Percentiles rank a stretch among this genome's conserved stretches.
Conservation (phyloP, 37 sponge, comb jelly and placozoan genomes). For the Aphrocallistes beatrix region DNA sequence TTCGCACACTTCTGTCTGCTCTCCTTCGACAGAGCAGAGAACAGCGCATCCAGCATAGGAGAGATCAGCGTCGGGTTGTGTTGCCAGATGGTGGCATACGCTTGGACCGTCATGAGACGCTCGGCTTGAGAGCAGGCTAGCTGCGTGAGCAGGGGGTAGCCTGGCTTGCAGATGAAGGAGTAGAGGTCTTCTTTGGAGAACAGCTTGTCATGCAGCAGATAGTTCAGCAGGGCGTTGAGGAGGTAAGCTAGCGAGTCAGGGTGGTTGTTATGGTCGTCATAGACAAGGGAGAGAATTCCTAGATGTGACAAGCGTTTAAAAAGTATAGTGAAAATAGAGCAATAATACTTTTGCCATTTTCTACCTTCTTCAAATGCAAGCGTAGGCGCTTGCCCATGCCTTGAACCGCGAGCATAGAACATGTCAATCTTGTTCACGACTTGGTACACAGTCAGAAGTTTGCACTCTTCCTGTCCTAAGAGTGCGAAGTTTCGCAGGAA, state of each 20-base stretch:
- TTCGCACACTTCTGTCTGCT: background rate
- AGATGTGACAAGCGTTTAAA: background rate
- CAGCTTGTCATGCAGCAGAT: constrained; percentile 1
- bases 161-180: background rate
- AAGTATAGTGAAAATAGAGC: background rate
- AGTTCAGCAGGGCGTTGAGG: background rate
- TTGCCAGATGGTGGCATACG: background rate
- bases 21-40: background rate
- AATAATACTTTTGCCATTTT: background rate
- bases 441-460: background rate
- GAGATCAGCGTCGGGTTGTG: background rate
- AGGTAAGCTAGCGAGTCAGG: background rate
- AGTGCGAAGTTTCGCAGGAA: background rate
- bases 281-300: background rate
- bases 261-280: background rate
- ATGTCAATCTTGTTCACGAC: background rate
- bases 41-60: background rate
- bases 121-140: background rate
- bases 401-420: background rate
- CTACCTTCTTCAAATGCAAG: constrained; percentile 3
- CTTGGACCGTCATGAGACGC: background rate
- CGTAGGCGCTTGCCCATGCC: background rate
- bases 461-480: background rate
- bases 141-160: background rate
- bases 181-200: background rate